Evolutionary conservation across 2,888 invertebrate genomes (phyloP).

Genomic region (Ormyrus labotus): DNA sequence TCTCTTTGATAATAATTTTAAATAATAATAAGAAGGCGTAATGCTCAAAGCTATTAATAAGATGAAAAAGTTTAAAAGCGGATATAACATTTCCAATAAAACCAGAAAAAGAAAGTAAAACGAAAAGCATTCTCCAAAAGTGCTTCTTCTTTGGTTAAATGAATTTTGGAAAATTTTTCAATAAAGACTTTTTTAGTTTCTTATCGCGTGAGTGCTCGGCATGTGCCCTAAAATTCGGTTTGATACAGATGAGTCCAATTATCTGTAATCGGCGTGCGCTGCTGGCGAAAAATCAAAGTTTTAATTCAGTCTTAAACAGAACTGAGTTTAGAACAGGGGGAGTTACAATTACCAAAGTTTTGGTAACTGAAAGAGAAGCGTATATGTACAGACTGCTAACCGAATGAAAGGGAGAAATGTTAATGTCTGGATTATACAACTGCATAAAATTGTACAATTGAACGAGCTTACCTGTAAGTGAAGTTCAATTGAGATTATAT

Average conservation of each 20-base stretch:
- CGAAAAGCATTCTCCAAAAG: not conserved
- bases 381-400: conserved; percentile 40
- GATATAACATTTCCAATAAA: too few relatives aligned
- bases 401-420: too few relatives aligned
- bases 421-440: too few relatives aligned
- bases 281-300: conserved; percentile 70
- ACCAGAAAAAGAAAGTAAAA: too few relatives aligned
- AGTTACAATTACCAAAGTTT: conserved; percentile 69
- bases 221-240: conserved; percentile 43
- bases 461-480: too few relatives aligned
- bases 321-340: conserved; percentile 44
- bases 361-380: conserved; percentile 64
- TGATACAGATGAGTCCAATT: conserved; percentile 61
- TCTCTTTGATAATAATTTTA: too few relatives aligned
- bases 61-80: too few relatives aligned
- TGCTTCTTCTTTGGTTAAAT: not conserved
- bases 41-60: too few relatives aligned
- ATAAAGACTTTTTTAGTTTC: conserved; percentile 58
- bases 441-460: too few relatives aligned
- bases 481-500: too few relatives aligned
- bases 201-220: conserved; percentile 60
- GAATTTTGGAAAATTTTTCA: conserved; percentile 45
- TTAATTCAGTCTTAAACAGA: conserved; percentile 71
- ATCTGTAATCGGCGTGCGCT: conserved; percentile 57
- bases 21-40: too few relatives aligned